phyloP scores from a whole-genome alignment of 1,140 invertebrate genomes.

The Gonatopus flavifemur region DNA sequence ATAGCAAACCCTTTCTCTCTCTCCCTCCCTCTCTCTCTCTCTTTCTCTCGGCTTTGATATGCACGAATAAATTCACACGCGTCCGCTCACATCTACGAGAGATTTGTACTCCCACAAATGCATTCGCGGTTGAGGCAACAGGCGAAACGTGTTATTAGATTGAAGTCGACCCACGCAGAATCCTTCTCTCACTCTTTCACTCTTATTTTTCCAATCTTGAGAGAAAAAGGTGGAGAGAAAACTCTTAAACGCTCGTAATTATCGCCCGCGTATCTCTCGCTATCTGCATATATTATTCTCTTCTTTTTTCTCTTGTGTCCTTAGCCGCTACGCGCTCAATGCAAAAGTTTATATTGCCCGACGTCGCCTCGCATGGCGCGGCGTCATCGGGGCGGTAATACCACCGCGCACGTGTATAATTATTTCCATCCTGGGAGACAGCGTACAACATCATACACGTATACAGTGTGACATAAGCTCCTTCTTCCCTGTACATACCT shows the following conservation, averaged over 20 bases:
- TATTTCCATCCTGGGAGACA: slow-evolving; percentile 34
- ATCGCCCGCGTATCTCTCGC: slow-evolving; percentile 39
- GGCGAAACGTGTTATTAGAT: slow-evolving; percentile 49
- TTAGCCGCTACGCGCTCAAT: slow-evolving; percentile 16
- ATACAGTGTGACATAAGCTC: too few relatives aligned
- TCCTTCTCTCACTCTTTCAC: slow-evolving; percentile 13
- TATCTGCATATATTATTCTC: slow-evolving; percentile 40
- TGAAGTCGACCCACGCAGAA: slow-evolving; percentile 18
- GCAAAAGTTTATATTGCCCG: too few relatives aligned
- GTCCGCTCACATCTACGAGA: too few relatives aligned
- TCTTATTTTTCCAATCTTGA: not conserved
- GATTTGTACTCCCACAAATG: too few relatives aligned
- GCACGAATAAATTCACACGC: too few relatives aligned
- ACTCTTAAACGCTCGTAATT: slow-evolving; percentile 47
- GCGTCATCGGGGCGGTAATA: slow-evolving; percentile 33
- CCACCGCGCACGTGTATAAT: slow-evolving; percentile 42
- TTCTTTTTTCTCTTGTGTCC: slow-evolving; percentile 21
- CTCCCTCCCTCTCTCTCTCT: too few relatives aligned
- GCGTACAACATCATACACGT: too few relatives aligned
- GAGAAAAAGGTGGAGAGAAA: slow-evolving; percentile 1
- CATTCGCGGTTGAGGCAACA: too few relatives aligned
- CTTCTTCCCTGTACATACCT: too few relatives aligned
- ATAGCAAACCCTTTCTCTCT: too few relatives aligned
- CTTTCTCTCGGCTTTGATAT: too few relatives aligned
- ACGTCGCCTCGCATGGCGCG: too few relatives aligned